phyloP scores from a whole-genome alignment of 1,140 invertebrate genomes.

The Papilio aristodemus region DNA sequence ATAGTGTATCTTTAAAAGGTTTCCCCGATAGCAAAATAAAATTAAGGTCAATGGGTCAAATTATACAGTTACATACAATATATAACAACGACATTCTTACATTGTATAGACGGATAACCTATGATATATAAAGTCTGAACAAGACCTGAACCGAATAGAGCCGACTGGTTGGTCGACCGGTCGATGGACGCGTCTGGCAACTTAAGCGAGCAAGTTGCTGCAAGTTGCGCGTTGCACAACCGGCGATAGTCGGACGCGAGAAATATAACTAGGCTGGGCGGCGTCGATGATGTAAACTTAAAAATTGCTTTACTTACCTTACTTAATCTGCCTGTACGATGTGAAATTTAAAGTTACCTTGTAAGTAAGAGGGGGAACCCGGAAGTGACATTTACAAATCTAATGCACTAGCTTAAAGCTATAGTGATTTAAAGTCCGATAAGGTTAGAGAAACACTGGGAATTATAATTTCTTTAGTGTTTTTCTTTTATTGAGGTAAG shows the following conservation, averaged over 20 bases:
- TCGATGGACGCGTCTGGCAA: conserved; percentile 66
- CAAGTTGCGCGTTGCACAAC: conserved; percentile 75
- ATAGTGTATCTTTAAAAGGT: too few relatives aligned
- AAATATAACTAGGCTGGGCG: conserved; percentile 79
- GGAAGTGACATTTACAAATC: conserved; percentile 62
- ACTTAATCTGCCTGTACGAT: conserved; percentile 70
- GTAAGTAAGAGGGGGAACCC: conserved; percentile 60
- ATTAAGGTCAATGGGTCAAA: too few relatives aligned
- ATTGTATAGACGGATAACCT: background rate
- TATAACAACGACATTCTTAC: too few relatives aligned
- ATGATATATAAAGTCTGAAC: background rate
- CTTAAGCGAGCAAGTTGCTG: conserved; percentile 74
- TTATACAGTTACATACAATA: too few relatives aligned
- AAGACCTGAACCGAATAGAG: conserved; percentile 49
- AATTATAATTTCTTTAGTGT: background rate
- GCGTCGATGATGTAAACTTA: conserved; percentile 78
- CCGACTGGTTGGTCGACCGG: conserved; percentile 71
- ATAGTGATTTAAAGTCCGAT: background rate
- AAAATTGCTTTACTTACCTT: conserved; percentile 80
- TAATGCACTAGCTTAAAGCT: conserved; percentile 56
- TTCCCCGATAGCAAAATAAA: too few relatives aligned
- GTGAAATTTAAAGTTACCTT: conserved; percentile 69
- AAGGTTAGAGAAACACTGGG: background rate
- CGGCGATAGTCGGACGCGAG: conserved; percentile 75
- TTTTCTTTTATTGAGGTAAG: too few relatives aligned